Base-by-base conservation (phyloP, 2,797 vertebrate species). In the Sitta carolinensis region DNA sequence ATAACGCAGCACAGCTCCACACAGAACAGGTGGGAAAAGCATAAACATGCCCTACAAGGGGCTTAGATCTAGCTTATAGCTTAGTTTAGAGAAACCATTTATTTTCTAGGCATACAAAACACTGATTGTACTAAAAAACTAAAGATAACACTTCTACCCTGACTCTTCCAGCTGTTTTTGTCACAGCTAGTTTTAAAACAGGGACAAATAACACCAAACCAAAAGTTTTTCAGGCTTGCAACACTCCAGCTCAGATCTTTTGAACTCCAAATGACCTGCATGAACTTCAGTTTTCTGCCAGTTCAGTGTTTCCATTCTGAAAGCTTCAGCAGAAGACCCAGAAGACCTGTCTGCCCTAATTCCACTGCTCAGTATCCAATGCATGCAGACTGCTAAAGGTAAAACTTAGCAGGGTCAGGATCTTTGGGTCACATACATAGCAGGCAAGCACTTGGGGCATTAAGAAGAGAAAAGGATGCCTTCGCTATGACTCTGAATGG, bases 221-320 rank as follows among this genome's bases (percentile, higher is more conserved):
- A 4, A 45, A 79, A 73, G 66, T 23, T 58, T 13, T 85, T 63
- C 30, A 67, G 29, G 32, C 7, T 76, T 43, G 16, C 14, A 63
- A 6, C 0, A 0, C 23, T 40, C 14, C 9, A 51, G 20, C 26
- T 78, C 42, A 54, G 13, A 79, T 30, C 30, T 42, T 55, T 48
- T 57, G 55, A 32, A 14, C 10, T 32, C 16, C 36, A 63, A 67
- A 59, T 25, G 19, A 74, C 32, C 20, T 51, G 8, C 14, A 79
- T n/a, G 1, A 5, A 42, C 27, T 50, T 62, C n/a, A 27, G 25
- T 32, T 68, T 63, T 78, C 47, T 25, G 32, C 9, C 34, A 52
- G 18, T 47, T 36, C 16, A 25, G 8, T 26, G 15, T 9, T 58
- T 79, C 26, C 48, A 40, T 50, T 79, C 83, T 48, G 12, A 45